These are phyloP conservation scores for Ormyrus nitidulus DNA, from an alignment of 2,888 invertebrate genomes.

Conservation along the genomic window DNA sequence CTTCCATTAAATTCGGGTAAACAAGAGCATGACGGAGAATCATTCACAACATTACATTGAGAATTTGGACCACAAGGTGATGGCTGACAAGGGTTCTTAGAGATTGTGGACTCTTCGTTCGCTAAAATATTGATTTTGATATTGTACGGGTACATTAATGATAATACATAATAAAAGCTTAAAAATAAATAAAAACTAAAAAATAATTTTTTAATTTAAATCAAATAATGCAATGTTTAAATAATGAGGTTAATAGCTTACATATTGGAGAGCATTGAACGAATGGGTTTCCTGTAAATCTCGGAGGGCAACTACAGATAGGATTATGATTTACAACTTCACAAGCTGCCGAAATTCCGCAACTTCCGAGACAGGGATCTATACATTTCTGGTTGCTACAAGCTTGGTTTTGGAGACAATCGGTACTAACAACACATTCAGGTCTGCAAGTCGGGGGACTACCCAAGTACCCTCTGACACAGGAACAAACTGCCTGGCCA, in stretches of 20 bases:
- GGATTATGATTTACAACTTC: constrained; percentile 89
- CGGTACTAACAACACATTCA: constrained; percentile 89
- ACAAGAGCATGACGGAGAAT: constrained; percentile 82
- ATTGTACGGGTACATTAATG: too few species aligned
- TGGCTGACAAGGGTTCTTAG: constrained; percentile 83
- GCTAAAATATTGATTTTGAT: constrained; percentile 12
- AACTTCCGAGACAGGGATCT: constrained; percentile 89
- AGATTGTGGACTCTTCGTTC: constrained; percentile 64
- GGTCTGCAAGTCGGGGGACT: constrained; percentile 88
- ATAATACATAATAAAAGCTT: too few species aligned
- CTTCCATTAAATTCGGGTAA: constrained; percentile 81
- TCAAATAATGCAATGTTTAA: background rate
- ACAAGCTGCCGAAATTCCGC: constrained; percentile 86
- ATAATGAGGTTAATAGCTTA: constrained; percentile 27
- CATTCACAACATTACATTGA: constrained; percentile 80
- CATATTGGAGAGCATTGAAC: constrained; percentile 81
- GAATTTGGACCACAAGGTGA: constrained; percentile 85
- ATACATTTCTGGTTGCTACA: constrained; percentile 89
- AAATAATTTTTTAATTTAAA: background rate
- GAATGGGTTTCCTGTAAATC: constrained; percentile 88
- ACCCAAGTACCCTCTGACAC: constrained; percentile 83
- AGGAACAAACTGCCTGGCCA: constrained; percentile 86
- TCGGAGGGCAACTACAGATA: constrained; percentile 85
- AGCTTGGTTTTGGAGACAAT: constrained; percentile 87
- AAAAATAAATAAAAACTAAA: background rate